Conservation (phyloP, 2,797 vertebrate species). For the Danionella dracula region DNA sequence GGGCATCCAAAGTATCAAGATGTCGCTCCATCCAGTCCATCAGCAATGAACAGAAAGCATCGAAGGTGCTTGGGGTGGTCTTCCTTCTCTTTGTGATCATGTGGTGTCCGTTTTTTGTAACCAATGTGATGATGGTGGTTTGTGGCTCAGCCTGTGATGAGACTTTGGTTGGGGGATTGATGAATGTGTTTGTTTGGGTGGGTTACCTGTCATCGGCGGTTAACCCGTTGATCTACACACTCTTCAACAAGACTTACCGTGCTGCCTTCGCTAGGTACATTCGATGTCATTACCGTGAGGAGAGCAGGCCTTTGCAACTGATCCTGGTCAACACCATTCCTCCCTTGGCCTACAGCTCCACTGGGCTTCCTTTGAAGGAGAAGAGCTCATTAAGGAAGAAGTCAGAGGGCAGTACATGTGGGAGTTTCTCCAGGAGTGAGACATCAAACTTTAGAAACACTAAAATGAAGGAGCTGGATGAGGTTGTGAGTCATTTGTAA, state of each 20-base stretch:
- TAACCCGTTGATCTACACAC: slow-evolving; percentile 90
- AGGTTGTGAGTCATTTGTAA: slow-evolving; percentile 42
- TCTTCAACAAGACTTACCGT: slow-evolving; percentile 93
- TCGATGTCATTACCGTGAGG: slow-evolving; percentile 82
- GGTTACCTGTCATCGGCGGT: slow-evolving; percentile 93
- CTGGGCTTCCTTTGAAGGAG: slow-evolving; percentile 71
- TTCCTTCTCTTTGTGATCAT: slow-evolving; percentile 96
- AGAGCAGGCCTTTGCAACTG: slow-evolving; percentile 85
- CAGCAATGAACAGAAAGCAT: slow-evolving; percentile 94
- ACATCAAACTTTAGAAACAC: neutral
- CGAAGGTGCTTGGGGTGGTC: slow-evolving; percentile 94
- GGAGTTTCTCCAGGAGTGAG: slow-evolving; percentile 3
- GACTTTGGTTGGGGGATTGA: slow-evolving; percentile 72
- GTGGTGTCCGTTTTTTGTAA: slow-evolving; percentile 98
- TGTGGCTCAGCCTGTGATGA: slow-evolving; percentile 76
- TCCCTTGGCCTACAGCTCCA: slow-evolving; percentile 79
- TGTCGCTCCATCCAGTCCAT: slow-evolving; percentile 90
- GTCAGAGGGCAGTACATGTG: slow-evolving; percentile 14
- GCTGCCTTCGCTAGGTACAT: slow-evolving; percentile 88
- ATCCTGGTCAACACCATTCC: slow-evolving; percentile 94
- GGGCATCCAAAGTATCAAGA: slow-evolving; percentile 55
- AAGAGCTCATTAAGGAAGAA: slow-evolving; percentile 60
- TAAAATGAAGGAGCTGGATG: slow-evolving; percentile 21
- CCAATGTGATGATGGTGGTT: slow-evolving; percentile 86
- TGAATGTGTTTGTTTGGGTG: slow-evolving; percentile 95